These are phyloP conservation scores for Caenorhabditis sp. DNA, from an alignment of 2,888 invertebrate species.

Conservation along the genomic window DNA sequence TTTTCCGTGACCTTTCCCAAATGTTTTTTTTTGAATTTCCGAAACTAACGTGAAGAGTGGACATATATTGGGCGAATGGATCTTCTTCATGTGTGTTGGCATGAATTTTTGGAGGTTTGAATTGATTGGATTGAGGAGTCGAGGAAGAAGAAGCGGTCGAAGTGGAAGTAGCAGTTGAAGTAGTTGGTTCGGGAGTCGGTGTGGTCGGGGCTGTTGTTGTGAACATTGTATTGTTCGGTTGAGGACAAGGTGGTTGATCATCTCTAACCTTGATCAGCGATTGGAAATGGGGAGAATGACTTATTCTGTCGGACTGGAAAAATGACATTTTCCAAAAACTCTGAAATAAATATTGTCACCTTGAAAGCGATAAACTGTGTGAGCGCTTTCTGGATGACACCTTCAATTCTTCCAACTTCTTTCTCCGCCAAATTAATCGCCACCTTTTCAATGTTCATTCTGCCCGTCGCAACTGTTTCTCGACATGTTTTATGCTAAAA, in stretches of 20 bases:
- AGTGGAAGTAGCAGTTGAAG: not conserved
- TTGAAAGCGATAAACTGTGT: not conserved
- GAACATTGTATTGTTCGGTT: slow-evolving; percentile 45
- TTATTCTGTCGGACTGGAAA: not conserved
- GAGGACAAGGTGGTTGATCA: slow-evolving; percentile 37
- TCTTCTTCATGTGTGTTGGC: slow-evolving; percentile 13
- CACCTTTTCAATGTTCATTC: slow-evolving; percentile 14
- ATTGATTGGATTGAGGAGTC: not conserved
- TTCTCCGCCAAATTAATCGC: slow-evolving; percentile 15
- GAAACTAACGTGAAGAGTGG: slow-evolving; percentile 31
- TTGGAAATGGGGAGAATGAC: not conserved
- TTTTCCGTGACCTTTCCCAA: no score
- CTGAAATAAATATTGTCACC: not conserved
- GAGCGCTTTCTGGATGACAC: not conserved
- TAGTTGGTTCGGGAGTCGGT: not conserved
- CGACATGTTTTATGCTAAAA: slow-evolving; percentile 36
- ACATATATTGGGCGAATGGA: slow-evolving; percentile 32
- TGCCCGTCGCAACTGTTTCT: slow-evolving; percentile 17
- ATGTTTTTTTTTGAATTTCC: not conserved
- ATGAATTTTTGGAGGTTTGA: slow-evolving; percentile 8
- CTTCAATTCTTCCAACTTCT: slow-evolving; percentile 14
- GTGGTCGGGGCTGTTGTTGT: slow-evolving; percentile 14
- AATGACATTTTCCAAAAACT: no score
- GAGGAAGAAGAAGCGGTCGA: not conserved
- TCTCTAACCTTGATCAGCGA: slow-evolving; percentile 20